Evolutionary conservation across 2,888 invertebrate genomes (phyloP), one percentile per base, ranked within the genome.

Genomic region (Tethea ocularis): DNA sequence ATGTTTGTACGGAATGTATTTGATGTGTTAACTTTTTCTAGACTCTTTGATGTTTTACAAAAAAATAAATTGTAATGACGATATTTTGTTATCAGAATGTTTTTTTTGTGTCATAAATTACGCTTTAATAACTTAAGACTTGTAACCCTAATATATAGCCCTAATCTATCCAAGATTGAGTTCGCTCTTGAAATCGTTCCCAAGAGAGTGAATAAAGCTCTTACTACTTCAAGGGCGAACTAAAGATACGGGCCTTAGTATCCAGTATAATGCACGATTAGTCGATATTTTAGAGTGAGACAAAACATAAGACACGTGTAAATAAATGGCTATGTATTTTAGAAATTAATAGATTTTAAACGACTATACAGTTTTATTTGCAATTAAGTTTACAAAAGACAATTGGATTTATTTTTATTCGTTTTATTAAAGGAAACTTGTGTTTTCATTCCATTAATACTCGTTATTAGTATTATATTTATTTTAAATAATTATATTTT

Each of bases 401-500:
- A 20, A n/a, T 33, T 2, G 10, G 17, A 33, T 13, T 29, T 52
- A 26, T 29, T 26, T 24, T 15, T 41, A 8, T 29, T 17, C 36
- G n/a, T 3, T 38, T 38, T 38, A 38, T 1, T 13, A 36, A 38
- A 52, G 8, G 36, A 54, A 13, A 33, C 33, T 33, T 1, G 10
- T 20, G 33, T 53, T 53, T 74, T 77, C 75, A 82, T 83, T 82
- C 83, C 85, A 78, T 53, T 63, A 81, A 83, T 84, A 82, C 82
- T 83, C 83, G 73, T 76, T 75, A 33, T 69, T 67, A 66, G 38
- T 66, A 69, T 67, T 65, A 63, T 57, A 59, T 61, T 62, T 65
- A 63, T 62, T 67, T 66, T 61, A 60, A 58, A 60, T 55, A 67
- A 57, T 58, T 71, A 64, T 66, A 54, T 60, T 24, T 59, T 53